A percentile compares a stretch with the other conserved stretches of the same genome.
phyloP scores from a whole-genome alignment of 2,888 invertebrate species.

The Agrotis clavis region DNA sequence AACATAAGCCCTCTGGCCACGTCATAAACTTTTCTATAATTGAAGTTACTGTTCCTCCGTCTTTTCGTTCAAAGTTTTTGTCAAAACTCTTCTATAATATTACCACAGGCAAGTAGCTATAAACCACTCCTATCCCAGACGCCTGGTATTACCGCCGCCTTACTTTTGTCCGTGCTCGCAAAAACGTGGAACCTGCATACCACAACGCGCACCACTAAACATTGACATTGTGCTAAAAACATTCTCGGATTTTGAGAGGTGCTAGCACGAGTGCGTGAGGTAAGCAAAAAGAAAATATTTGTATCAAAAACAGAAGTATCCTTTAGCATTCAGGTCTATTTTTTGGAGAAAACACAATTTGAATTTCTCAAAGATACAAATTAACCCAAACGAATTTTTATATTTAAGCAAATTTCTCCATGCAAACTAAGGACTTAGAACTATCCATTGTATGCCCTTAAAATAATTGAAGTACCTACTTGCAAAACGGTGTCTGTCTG shows the following conservation, averaged over 20 bases:
- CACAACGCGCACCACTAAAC: constrained; percentile 27
- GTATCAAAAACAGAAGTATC: too few relatives aligned
- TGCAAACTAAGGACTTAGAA: background rate
- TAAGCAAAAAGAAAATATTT: too few relatives aligned
- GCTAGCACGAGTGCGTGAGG: too few relatives aligned
- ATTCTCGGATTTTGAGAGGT: background rate
- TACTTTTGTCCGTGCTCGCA: constrained; percentile 36
- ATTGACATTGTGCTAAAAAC: constrained; percentile 23
- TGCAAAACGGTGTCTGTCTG: constrained; percentile 10
- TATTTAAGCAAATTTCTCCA: too few relatives aligned
- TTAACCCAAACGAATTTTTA: too few relatives aligned
- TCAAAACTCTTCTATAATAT: background rate
- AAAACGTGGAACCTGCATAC: constrained; percentile 36
- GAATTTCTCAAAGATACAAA: too few relatives aligned
- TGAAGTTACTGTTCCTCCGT: background rate
- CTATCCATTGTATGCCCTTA: background rate
- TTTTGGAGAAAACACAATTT: too few relatives aligned
- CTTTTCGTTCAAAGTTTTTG: background rate
- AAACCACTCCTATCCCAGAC: constrained; percentile 28
- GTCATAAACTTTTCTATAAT: background rate
- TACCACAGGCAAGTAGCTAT: constrained; percentile 18
- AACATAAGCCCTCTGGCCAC: background rate
- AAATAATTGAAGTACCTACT: too few relatives aligned
- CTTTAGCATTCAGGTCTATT: too few relatives aligned
- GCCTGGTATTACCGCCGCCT: constrained; percentile 8